A percentile compares a stretch with the other conserved stretches of the same genome.
phyloP scores from a whole-genome alignment of 2,113 vertebrate species.

The Himantopus leucocephalus region DNA sequence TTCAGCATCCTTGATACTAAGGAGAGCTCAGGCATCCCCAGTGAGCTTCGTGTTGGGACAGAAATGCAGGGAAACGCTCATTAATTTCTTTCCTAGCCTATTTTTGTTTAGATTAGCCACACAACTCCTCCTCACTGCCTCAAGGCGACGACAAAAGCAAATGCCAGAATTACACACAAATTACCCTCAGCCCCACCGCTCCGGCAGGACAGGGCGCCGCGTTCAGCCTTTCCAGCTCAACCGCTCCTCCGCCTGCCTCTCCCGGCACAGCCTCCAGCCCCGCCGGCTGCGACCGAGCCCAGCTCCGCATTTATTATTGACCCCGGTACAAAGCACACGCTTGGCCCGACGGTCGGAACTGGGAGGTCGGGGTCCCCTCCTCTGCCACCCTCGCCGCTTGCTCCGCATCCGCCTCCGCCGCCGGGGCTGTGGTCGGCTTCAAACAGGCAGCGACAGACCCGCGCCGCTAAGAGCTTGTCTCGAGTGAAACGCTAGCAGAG shows the following conservation, averaged over 20 bases:
- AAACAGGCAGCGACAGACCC: rapidly evolving
- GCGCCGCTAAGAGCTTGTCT: background rate
- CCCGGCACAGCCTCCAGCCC: background rate
- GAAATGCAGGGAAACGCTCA: background rate
- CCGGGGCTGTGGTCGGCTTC: rapidly evolving
- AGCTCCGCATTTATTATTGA: background rate
- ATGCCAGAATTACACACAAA: background rate
- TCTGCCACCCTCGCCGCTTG: background rate
- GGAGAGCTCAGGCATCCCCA: background rate
- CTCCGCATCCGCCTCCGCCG: background rate
- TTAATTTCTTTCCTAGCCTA: background rate
- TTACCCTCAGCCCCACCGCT: background rate
- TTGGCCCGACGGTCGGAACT: rapidly evolving
- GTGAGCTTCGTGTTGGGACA: background rate
- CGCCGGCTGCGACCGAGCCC: background rate
- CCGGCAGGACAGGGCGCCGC: background rate
- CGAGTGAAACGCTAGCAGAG: background rate
- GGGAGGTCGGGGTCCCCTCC: background rate
- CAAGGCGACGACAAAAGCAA: background rate
- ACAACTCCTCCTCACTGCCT: background rate
- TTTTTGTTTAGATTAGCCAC: background rate
- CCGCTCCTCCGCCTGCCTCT: background rate
- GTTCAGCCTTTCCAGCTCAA: background rate
- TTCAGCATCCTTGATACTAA: background rate
- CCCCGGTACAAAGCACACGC: background rate